Conservation (phyloP, 2,113 vertebrate species). For the Oryzias melastigma region DNA sequence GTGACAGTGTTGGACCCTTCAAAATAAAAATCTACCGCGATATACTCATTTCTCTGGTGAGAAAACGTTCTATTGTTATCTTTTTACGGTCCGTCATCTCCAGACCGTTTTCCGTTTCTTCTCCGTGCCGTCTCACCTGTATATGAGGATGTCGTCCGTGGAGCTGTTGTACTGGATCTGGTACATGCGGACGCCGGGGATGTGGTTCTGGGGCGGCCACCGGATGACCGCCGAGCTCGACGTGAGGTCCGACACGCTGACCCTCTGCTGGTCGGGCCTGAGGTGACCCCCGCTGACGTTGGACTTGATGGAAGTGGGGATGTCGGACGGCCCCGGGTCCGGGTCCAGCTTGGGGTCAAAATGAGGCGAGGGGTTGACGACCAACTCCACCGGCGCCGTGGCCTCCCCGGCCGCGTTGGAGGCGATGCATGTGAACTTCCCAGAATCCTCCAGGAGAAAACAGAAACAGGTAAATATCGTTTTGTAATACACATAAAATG, state of each 20-base stretch:
- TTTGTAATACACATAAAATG: not conserved
- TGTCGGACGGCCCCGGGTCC: conserved; percentile 81
- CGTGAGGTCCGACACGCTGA: conserved; percentile 75
- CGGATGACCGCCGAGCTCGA: conserved; percentile 72
- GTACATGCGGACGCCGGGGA: conserved; percentile 83
- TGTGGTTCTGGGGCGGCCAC: conserved; percentile 81
- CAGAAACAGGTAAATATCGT: not conserved
- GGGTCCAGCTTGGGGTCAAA: conserved; percentile 77
- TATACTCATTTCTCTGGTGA: no score
- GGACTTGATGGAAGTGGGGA: conserved; percentile 83
- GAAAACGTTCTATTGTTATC: no score
- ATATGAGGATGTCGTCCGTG: conserved; percentile 80
- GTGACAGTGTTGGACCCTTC: no score
- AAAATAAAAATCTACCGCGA: no score
- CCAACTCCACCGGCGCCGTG: conserved; percentile 78
- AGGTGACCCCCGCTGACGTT: conserved; percentile 72
- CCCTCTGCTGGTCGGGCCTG: conserved; percentile 70
- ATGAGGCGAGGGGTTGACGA: conserved; percentile 81
- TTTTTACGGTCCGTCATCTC: no score
- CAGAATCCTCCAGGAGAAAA: conserved; percentile 66
- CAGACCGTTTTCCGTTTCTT: no score
- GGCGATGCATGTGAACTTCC: conserved; percentile 81
- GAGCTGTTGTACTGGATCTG: conserved; percentile 88
- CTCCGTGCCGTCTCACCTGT: conserved; percentile 68
- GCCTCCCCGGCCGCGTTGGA: conserved; percentile 82